Evolutionary conservation across 2,888 invertebrate genomes (phyloP).

Genomic region (Steinernema scapterisci): DNA sequence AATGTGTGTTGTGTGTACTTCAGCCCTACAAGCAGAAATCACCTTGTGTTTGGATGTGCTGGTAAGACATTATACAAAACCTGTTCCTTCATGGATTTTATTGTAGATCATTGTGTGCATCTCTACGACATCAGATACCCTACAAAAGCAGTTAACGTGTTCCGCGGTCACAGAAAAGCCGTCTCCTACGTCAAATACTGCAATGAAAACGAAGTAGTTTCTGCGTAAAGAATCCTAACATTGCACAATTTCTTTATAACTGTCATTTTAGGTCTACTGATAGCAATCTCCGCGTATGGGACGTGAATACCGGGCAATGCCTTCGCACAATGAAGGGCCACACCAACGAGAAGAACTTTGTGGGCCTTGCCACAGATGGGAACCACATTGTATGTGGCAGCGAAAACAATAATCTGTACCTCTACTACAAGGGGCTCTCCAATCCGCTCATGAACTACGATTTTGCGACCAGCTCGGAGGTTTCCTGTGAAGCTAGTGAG

Average conservation of each 20-base stretch:
- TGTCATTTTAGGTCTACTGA: constrained; percentile 80
- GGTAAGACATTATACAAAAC: constrained; percentile 62
- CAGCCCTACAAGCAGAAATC: constrained; percentile 82
- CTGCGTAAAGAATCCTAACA: constrained; percentile 75
- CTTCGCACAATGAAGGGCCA: constrained; percentile 86
- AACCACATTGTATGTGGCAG: constrained; percentile 90
- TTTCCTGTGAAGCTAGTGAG: constrained; percentile 35
- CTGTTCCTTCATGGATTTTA: neutral
- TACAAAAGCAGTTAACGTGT: constrained; percentile 80
- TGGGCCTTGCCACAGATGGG: constrained; percentile 87
- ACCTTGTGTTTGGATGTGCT: constrained; percentile 92
- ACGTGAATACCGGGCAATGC: constrained; percentile 77
- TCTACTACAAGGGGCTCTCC: constrained; percentile 87
- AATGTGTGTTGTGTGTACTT: constrained; percentile 94
- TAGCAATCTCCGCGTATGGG: constrained; percentile 88
- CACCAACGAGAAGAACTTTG: constrained; percentile 92
- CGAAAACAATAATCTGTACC: constrained; percentile 88
- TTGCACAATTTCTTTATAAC: too few species aligned
- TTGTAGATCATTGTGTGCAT: constrained; percentile 86
- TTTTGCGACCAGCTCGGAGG: constrained; percentile 71
- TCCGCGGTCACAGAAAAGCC: constrained; percentile 88
- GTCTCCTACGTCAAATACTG: constrained; percentile 92
- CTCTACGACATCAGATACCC: constrained; percentile 89
- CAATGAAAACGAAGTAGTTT: constrained; percentile 82
- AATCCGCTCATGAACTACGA: constrained; percentile 84